phyloP scores from a whole-genome alignment of 2,113 vertebrate species.

The Oceanites oceanicus region DNA sequence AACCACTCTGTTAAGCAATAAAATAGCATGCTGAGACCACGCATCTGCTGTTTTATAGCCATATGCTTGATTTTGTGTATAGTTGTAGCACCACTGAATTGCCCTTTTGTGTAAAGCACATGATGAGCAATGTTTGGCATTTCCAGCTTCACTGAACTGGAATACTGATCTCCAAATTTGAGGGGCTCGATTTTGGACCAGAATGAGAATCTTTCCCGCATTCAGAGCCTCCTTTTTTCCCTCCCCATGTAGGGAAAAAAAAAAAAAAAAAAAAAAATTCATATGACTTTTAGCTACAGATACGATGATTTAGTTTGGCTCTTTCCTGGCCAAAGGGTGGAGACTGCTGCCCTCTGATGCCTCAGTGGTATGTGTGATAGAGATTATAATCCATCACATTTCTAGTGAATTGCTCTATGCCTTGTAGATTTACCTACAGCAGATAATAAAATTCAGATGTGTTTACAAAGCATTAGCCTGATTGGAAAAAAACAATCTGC shows the following conservation, averaged over 20 bases:
- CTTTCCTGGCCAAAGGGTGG: not conserved
- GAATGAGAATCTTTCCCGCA: not conserved
- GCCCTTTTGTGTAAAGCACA: not conserved
- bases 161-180: not conserved
- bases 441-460: not conserved
- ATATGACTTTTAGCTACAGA: not conserved
- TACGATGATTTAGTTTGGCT: not conserved
- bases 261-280: no score
- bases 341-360: not conserved
- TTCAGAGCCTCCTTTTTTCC: not conserved
- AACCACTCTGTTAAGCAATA: not conserved
- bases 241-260: not conserved
- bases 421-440: not conserved
- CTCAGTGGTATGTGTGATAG: not conserved
- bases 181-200: not conserved
- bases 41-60: not conserved
- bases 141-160: not conserved
- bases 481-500: not conserved
- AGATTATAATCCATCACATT: not conserved
- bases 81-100: not conserved
- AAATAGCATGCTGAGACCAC: not conserved
- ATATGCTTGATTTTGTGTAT: not conserved
- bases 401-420: not conserved
- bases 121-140: not conserved
- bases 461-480: not conserved